phyloP scores from a whole-genome alignment of 2,113 vertebrate species.

The Lathamus discolor region DNA sequence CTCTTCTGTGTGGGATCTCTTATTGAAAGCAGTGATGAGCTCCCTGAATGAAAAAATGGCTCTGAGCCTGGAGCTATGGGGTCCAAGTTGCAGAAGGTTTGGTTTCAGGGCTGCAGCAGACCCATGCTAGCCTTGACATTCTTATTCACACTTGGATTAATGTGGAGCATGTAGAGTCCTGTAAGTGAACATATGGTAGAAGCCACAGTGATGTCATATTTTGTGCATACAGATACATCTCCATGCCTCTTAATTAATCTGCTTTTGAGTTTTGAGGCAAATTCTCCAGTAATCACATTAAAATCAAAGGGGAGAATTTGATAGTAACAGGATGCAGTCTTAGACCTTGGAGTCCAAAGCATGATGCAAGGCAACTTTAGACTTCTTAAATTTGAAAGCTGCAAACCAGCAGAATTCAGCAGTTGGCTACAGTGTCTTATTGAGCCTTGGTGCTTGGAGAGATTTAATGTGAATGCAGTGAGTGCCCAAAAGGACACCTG shows the following conservation, averaged over 20 bases:
- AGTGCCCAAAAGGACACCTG: background rate
- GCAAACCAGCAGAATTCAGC: background rate
- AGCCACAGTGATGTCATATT: background rate
- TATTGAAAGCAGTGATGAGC: background rate
- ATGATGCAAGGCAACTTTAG: no score
- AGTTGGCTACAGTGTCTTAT: background rate
- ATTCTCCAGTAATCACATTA: background rate
- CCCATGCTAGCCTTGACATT: background rate
- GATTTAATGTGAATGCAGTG: background rate
- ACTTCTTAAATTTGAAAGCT: background rate
- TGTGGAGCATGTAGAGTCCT: background rate
- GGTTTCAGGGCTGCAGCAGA: background rate
- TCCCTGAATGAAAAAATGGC: background rate
- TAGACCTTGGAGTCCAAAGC: background rate
- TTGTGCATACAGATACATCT: fast-evolving
- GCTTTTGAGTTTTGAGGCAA: background rate
- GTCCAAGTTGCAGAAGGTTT: background rate
- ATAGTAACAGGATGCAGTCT: background rate
- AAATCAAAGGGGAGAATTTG: background rate
- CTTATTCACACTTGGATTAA: background rate
- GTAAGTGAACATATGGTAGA: background rate
- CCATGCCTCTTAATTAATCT: background rate
- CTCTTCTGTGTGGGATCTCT: background rate
- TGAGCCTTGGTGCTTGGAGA: background rate
- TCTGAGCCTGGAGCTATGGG: background rate